Evolutionary conservation across 2,797 vertebrate species (phyloP), one percentile per base, ranked within the genome.

Genomic region (Gadopsis bispinosus): DNA sequence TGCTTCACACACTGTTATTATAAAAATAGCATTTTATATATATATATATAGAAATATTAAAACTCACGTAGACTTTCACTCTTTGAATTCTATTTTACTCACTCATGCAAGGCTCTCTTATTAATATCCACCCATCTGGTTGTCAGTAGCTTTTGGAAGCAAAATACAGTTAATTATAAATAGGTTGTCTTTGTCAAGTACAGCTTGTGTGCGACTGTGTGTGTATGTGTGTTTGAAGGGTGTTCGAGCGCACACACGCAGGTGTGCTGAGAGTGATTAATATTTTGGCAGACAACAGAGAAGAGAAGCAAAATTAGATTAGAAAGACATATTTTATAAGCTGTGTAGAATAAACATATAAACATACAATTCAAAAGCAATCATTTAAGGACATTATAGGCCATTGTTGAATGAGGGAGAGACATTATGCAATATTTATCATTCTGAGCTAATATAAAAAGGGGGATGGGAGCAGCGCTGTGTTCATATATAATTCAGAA

Each of bases 201-300:
- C 43, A 55, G 31, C 56, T 67, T 14, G 35, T 50, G 53, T 37
- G 61, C n/a, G n/a, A n/a, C n/a, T 31, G 8, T 39, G 35, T 37
- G 59, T 51, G 51, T n/a, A 70, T 68, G n/a, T 33, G 54, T 72
- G 20, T 53, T 22, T 53, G 43, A 45, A 33, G n/a, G 19, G 16
- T 14, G 43, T 69, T 64, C 45, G 45, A 47, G 70, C 7, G 0
- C 37, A 68, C 43, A 35, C 48, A 37, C 65, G 68, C 88, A 81
- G 82, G 76, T 88, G 80, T 79, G 74, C 53, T 13, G 54, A 65
- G 43, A 13, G 62, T 83, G 83, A 87, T 86, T 89, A 85, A 90
- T 85, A 85, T 60, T 50, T 82, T 80, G 62, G 73, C 78, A 81
- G 80, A 81, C 55, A 79, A 70, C 70, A 41, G 48, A 80, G 69